Evolutionary conservation across 1,140 invertebrate genomes (phyloP).

Genomic region (Ruditapes philippinarum): DNA sequence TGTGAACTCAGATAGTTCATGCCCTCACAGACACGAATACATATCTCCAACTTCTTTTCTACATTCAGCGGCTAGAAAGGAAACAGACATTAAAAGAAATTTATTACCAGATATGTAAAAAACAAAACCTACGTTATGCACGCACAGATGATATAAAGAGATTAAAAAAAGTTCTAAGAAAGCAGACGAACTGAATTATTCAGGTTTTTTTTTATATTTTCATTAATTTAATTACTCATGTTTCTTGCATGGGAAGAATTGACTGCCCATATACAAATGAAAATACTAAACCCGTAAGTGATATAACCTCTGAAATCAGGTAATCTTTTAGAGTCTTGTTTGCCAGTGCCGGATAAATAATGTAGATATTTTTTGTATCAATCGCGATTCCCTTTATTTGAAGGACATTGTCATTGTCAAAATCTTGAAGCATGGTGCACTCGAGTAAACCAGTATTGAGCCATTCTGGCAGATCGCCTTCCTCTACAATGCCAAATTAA

Average conservation of each 20-base stretch:
- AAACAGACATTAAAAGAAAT: too few species aligned
- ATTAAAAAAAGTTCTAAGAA: too few species aligned
- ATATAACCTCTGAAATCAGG: neutral
- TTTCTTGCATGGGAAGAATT: too few species aligned
- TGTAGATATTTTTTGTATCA: constrained; percentile 35
- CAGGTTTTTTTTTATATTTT: too few species aligned
- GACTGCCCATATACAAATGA: too few species aligned
- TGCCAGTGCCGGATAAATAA: constrained; percentile 44
- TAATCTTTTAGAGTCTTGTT: constrained; percentile 59
- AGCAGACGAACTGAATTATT: too few species aligned
- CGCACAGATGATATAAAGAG: too few species aligned
- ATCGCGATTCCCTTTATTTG: constrained; percentile 43
- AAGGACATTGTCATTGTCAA: constrained; percentile 32
- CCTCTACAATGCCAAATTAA: neutral
- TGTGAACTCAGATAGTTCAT: constrained; percentile 98
- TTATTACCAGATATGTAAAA: too few species aligned
- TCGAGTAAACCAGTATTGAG: constrained; percentile 28
- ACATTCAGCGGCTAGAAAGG: neutral
- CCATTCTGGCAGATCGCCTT: constrained; percentile 38
- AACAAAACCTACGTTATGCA: too few species aligned
- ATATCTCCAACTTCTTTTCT: constrained; percentile 9
- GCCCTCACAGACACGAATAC: constrained; percentile 96
- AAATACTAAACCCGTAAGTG: too few species aligned
- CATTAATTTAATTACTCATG: too few species aligned
- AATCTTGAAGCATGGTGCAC: constrained; percentile 38